phyloP scores from a whole-genome alignment of 2,888 invertebrate species.

The Athripsodes cinereus region DNA sequence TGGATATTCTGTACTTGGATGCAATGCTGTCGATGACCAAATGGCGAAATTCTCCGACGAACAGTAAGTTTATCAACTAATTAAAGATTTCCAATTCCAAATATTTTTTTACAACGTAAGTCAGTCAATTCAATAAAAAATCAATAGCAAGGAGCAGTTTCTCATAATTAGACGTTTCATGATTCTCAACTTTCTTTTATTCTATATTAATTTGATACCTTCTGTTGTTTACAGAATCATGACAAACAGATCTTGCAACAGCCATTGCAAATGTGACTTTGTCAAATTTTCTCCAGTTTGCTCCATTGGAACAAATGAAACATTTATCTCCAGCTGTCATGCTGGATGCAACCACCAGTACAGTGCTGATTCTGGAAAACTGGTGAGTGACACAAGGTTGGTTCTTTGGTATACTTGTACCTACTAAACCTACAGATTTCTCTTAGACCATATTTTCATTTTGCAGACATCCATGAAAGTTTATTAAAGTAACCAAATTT shows the following conservation, averaged over 20 bases:
- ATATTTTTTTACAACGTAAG: too few species aligned
- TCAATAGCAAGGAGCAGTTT: too few species aligned
- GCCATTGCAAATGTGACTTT: conserved; percentile 61
- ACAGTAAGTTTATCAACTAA: conserved; percentile 34
- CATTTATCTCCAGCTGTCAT: conserved; percentile 74
- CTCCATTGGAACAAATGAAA: conserved; percentile 52
- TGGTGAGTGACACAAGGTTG: conserved; percentile 32
- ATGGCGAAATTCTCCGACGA: conserved; percentile 35
- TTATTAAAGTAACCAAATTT: not conserved
- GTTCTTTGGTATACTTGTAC: not conserved
- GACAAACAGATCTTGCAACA: conserved; percentile 51
- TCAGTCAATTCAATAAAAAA: too few species aligned
- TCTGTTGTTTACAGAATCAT: conserved; percentile 40
- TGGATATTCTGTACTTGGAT: conserved; percentile 61
- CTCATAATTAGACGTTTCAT: too few species aligned
- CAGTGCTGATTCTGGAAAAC: conserved; percentile 38
- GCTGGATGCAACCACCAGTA: conserved; percentile 60
- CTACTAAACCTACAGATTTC: too few species aligned
- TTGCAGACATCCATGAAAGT: too few species aligned
- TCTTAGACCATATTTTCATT: too few species aligned
- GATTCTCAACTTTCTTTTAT: too few species aligned
- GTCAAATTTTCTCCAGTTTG: conserved; percentile 71
- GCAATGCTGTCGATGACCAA: conserved; percentile 31
- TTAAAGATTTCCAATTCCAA: too few species aligned
- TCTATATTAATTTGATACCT: too few species aligned